phyloP scores from a whole-genome alignment of 1,140 invertebrate genomes.

The Drosophila biarmipes region DNA sequence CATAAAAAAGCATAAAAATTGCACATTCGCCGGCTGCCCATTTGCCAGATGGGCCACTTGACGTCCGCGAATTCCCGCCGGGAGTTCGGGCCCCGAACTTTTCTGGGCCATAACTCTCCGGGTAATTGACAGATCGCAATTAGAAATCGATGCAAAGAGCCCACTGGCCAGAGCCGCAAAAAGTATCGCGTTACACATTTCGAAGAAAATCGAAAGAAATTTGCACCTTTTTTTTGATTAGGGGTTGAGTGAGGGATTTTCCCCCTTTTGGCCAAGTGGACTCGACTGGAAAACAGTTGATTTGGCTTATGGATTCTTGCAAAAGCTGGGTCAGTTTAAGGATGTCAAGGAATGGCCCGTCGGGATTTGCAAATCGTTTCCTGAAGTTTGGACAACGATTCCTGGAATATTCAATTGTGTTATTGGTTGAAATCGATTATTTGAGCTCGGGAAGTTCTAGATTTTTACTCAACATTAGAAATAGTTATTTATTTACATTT shows the following conservation, averaged over 20 bases:
- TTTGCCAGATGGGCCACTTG: constrained; percentile 72
- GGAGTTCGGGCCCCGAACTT: constrained; percentile 35
- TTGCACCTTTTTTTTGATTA: constrained; percentile 15
- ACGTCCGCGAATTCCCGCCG: constrained; percentile 46
- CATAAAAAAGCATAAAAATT: constrained; percentile 72
- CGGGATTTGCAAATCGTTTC: neutral
- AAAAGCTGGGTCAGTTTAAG: constrained; percentile 16
- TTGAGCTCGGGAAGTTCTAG: neutral
- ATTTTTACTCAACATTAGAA: neutral
- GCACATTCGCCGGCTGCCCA: constrained; percentile 67
- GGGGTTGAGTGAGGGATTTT: neutral
- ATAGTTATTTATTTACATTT: neutral
- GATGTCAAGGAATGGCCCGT: constrained; percentile 7
- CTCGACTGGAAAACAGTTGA: constrained; percentile 7
- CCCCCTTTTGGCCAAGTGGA: neutral
- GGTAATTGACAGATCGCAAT: constrained; percentile 80
- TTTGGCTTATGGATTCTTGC: constrained; percentile 22
- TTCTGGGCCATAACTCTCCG: constrained; percentile 56
- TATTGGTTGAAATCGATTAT: constrained; percentile 8
- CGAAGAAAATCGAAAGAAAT: neutral
- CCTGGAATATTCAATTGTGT: neutral
- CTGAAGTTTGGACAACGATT: neutral
- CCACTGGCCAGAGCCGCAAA: constrained; percentile 40
- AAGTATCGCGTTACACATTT: constrained; percentile 68
- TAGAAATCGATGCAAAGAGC: constrained; percentile 72